Conservation (phyloP, 1,140 invertebrate species). For the Drosophila sproati region DNA sequence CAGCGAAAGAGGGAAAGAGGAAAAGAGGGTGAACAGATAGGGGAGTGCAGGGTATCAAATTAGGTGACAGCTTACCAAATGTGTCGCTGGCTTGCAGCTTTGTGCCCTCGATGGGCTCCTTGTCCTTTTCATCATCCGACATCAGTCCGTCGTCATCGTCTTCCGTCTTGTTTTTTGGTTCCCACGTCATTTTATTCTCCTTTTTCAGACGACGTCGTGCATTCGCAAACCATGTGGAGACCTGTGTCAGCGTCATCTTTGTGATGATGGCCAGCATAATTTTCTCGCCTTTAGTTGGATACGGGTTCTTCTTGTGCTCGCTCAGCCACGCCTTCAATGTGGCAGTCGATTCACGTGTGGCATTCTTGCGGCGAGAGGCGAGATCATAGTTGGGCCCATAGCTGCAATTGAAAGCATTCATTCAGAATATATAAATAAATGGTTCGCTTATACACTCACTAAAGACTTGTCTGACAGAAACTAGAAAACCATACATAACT, state of each 20-base stretch:
- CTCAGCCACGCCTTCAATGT: conserved; percentile 98
- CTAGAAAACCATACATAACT: not conserved
- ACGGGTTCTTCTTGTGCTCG: conserved; percentile 98
- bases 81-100: conserved; percentile 83
- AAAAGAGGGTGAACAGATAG: no score
- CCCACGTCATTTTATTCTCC: conserved; percentile 99
- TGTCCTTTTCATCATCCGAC: conserved; percentile 94
- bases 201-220: conserved; percentile 95
- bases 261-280: conserved; percentile 98
- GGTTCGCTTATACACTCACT: not conserved
- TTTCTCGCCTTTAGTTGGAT: conserved; percentile 98
- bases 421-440: conserved; percentile 1
- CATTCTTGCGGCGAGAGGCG: conserved; percentile 96
- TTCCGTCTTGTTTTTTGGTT: conserved; percentile 95
- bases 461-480: conserved; percentile 7
- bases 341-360: conserved; percentile 98
- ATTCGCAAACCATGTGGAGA: conserved; percentile 98
- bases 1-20: not conserved
- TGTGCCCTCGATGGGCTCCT: conserved; percentile 86
- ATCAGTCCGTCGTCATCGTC: conserved; percentile 95
- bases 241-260: conserved; percentile 98
- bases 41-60: conserved; percentile 1
- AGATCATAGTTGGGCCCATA: conserved; percentile 97
- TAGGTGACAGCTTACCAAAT: conserved; percentile 58
- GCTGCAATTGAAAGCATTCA: conserved; percentile 85